These are phyloP conservation scores for Diarsia mendica DNA, from an alignment of 2,888 invertebrate species.

Conservation along the genomic window DNA sequence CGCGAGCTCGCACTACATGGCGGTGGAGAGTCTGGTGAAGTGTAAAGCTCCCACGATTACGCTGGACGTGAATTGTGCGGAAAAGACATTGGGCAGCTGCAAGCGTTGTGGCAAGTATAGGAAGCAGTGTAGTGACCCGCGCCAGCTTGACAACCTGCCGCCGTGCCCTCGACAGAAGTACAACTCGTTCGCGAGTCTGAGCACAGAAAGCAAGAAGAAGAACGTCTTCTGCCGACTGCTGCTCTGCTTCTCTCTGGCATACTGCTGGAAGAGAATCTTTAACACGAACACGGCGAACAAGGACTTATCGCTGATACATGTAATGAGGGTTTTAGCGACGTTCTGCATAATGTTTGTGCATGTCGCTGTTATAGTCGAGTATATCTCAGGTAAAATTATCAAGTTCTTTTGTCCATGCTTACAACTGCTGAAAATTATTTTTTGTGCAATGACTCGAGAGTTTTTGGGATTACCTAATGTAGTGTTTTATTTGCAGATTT, in stretches of 20 bases:
- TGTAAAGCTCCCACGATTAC: conserved; percentile 80
- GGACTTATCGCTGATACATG: conserved; percentile 90
- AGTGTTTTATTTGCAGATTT: conserved; percentile 80
- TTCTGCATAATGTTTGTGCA: conserved; percentile 92
- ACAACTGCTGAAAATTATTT: not conserved
- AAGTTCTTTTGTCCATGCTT: not conserved
- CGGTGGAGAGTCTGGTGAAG: conserved; percentile 75
- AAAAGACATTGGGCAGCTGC: conserved; percentile 79
- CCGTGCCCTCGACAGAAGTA: conserved; percentile 81
- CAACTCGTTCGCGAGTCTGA: conserved; percentile 80
- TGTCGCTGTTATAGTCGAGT: conserved; percentile 91
- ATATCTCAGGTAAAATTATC: conserved; percentile 90
- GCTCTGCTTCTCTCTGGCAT: conserved; percentile 84
- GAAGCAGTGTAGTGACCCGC: conserved; percentile 80
- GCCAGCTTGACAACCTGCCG: conserved; percentile 69
- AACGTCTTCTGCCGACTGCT: conserved; percentile 77
- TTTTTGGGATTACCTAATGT: not conserved
- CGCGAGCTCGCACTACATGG: conserved; percentile 75
- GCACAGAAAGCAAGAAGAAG: conserved; percentile 76
- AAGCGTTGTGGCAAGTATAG: conserved; percentile 85
- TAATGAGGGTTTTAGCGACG: conserved; percentile 91
- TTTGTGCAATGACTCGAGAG: not conserved
- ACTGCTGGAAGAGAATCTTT: conserved; percentile 84
- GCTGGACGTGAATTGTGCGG: conserved; percentile 82
- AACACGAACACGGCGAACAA: conserved; percentile 87